Conservation (phyloP, 2,797 vertebrate species). For the Ciconia nigra region DNA sequence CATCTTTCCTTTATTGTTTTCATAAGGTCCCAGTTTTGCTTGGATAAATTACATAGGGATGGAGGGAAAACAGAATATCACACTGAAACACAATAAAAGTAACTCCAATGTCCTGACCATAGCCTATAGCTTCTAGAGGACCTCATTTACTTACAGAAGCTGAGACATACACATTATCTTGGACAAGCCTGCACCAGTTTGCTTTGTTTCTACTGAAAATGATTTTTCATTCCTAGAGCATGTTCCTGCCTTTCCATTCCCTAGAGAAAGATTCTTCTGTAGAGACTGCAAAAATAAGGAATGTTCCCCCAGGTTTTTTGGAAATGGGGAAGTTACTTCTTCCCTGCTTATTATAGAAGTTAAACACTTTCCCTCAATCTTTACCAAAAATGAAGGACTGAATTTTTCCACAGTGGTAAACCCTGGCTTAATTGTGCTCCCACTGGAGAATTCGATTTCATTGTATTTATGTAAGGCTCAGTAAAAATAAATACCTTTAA, state of each 20-base stretch:
- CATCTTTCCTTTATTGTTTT: not conserved
- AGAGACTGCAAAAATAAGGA: not conserved
- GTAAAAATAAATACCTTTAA: constrained; percentile 20
- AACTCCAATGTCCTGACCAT: not conserved
- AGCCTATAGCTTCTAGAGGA: not conserved
- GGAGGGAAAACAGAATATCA: not conserved
- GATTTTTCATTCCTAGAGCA: not conserved
- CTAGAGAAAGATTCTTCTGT: not conserved
- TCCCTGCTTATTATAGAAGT: not conserved
- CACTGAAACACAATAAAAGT: not conserved
- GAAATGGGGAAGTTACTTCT: not conserved
- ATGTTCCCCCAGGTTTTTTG: not conserved
- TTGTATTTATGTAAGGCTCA: not conserved
- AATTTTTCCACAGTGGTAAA: not conserved
- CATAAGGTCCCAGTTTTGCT: not conserved
- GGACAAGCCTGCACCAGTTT: not conserved
- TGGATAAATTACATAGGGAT: not conserved
- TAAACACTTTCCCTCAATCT: not conserved
- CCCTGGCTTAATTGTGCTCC: not conserved
- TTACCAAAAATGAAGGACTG: not conserved
- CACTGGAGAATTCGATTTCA: not conserved
- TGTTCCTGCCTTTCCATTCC: not conserved
- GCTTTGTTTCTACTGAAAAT: not conserved
- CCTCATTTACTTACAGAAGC: not conserved
- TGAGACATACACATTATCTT: not conserved